These are phyloP conservation scores for Syngnathus rostellatus DNA, from an alignment of 2,797 vertebrate species.

Conservation along the genomic window DNA sequence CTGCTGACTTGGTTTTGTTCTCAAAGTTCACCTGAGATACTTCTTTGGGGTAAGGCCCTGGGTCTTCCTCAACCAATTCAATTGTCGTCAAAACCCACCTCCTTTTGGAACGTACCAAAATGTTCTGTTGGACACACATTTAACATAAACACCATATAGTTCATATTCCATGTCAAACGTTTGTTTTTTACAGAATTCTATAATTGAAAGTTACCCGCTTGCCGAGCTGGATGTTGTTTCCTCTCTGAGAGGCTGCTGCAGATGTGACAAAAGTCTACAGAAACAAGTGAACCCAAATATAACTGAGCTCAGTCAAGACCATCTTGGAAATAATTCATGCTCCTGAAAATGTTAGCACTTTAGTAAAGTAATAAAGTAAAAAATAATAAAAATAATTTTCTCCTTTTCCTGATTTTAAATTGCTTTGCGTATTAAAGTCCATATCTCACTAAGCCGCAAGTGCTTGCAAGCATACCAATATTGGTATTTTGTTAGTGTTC, in stretches of 20 bases:
- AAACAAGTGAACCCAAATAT: neutral
- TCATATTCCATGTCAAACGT: neutral
- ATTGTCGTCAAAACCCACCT: conserved; percentile 78
- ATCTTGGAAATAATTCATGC: neutral
- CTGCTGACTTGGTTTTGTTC: neutral
- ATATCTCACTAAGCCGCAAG: too few species aligned
- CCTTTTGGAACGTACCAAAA: conserved; percentile 68
- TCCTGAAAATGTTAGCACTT: neutral
- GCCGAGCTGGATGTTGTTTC: neutral
- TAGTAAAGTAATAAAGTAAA: neutral
- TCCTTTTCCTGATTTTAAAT: neutral
- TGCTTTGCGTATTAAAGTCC: neutral
- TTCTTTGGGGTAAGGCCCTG: conserved; percentile 58
- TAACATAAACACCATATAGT: neutral
- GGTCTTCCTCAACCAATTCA: conserved; percentile 69
- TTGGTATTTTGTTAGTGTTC: too few species aligned
- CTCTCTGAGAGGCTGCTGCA: conserved; percentile 2
- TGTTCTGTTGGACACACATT: conserved; percentile 44
- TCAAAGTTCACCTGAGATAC: conserved; percentile 51
- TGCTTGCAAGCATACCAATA: too few species aligned
- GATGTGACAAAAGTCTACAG: conserved; percentile 13
- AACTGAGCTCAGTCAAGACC: neutral
- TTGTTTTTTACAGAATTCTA: neutral
- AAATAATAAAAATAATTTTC: neutral
- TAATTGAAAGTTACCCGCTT: conserved; percentile 42